A percentile compares a stretch with the other conserved stretches of the same genome.
phyloP scores from a whole-genome alignment of 2,113 vertebrate species.

The Lampris megalopsis region DNA sequence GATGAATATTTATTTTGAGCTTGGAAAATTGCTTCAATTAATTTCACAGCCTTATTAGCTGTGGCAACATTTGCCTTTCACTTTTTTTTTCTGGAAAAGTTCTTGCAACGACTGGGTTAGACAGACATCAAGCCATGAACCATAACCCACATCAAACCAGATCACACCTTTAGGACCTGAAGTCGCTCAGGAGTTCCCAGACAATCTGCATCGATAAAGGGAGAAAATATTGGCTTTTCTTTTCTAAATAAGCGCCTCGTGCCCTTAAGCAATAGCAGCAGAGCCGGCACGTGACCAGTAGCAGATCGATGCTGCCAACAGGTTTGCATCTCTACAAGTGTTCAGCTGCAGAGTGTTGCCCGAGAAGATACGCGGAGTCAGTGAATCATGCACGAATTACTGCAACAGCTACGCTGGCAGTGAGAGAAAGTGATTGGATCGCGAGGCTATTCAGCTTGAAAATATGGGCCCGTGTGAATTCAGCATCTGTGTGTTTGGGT shows the following conservation, averaged over 20 bases:
- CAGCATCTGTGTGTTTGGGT: constrained; percentile 10
- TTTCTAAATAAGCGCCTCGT: no score
- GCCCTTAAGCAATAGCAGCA: no score
- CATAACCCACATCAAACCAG: constrained; percentile 2
- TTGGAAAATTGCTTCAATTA: constrained; percentile 2
- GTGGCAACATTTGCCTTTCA: no score
- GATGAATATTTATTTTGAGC: neutral
- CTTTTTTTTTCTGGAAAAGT: neutral
- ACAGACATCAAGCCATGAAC: neutral
- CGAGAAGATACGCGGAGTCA: no score
- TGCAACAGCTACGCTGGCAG: no score
- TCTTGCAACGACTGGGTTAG: neutral
- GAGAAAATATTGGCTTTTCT: neutral
- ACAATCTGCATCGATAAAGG: neutral
- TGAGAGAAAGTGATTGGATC: no score
- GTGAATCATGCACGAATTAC: no score
- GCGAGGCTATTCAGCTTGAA: no score
- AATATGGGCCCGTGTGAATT: no score
- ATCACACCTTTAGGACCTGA: constrained; percentile 5
- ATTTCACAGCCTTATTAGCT: neutral
- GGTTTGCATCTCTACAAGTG: no score
- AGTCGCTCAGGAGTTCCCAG: constrained; percentile 2
- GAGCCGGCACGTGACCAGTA: neutral
- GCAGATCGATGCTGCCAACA: no score
- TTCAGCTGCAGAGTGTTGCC: no score